Conservation (phyloP, 2,797 vertebrate species). For the Euphonia xanthogaster region DNA sequence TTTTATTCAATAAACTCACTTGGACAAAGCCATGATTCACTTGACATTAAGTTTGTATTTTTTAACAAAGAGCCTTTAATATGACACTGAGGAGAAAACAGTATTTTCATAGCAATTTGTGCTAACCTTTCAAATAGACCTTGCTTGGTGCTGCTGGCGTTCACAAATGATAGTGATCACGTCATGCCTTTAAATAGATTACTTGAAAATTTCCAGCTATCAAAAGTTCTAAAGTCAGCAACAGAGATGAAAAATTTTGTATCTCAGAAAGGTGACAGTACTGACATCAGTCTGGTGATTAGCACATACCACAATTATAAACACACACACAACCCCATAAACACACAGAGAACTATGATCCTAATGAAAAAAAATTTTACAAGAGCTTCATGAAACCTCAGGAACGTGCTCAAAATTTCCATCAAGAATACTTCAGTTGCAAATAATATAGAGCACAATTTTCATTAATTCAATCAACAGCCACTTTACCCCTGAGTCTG, state of each 20-base stretch:
- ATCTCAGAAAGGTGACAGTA: neutral
- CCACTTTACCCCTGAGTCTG: neutral
- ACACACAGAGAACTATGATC: neutral
- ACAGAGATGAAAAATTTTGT: neutral
- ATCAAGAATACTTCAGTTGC: neutral
- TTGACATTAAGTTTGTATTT: neutral
- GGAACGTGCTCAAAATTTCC: neutral
- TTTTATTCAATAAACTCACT: neutral
- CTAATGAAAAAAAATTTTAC: neutral
- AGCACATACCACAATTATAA: neutral
- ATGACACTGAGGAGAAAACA: neutral
- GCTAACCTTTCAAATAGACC: neutral
- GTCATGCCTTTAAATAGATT: neutral
- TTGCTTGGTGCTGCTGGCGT: neutral
- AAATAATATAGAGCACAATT: neutral
- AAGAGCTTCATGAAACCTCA: neutral
- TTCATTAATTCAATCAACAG: neutral
- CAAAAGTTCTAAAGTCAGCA: neutral
- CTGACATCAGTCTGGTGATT: neutral
- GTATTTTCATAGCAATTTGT: neutral
- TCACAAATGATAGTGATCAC: neutral
- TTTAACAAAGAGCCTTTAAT: neutral
- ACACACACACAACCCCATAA: fast-evolving
- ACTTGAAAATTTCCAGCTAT: neutral
- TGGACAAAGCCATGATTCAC: neutral